Conservation (phyloP, 2,888 invertebrate genomes). For the Griposia aprilina region DNA sequence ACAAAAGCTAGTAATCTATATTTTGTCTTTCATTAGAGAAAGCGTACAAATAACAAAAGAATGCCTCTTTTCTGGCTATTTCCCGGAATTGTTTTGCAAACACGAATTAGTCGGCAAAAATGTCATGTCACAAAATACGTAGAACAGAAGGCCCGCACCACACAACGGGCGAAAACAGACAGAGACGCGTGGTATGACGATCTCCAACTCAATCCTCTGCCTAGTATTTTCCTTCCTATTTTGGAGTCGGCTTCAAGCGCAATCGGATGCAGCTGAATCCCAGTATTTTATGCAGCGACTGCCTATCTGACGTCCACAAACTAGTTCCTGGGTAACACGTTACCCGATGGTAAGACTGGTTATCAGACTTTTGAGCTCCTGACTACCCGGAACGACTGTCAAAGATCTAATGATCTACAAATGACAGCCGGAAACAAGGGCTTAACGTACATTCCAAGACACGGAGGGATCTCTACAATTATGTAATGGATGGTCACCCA, state of each 20-base stretch:
- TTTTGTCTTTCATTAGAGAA: slow-evolving; percentile 29
- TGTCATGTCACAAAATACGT: slow-evolving; percentile 4
- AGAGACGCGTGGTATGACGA: neutral
- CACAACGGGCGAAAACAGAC: neutral
- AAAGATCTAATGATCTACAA: neutral
- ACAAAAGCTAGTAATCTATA: no score
- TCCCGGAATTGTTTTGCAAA: slow-evolving; percentile 58
- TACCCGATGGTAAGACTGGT: neutral
- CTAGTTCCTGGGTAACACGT: neutral
- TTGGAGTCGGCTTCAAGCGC: neutral
- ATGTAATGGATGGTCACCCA: neutral
- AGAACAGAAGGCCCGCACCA: slow-evolving; percentile 2
- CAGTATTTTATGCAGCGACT: neutral
- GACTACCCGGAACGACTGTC: neutral
- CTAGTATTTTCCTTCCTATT: neutral
- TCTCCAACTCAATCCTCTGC: no score
- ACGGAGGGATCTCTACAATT: neutral
- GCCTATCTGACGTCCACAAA: neutral
- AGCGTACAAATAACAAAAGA: slow-evolving; percentile 32
- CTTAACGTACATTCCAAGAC: neutral
- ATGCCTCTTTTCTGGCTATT: slow-evolving; percentile 40
- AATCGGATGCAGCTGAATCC: neutral
- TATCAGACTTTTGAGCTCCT: neutral
- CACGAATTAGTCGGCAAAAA: slow-evolving; percentile 40
- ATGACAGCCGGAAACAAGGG: neutral